A percentile compares a stretch with the other conserved stretches of the same genome.
phyloP scores from a whole-genome alignment of 37 sponge, comb jelly and placozoan species.

The Bolinopsis microptera region DNA sequence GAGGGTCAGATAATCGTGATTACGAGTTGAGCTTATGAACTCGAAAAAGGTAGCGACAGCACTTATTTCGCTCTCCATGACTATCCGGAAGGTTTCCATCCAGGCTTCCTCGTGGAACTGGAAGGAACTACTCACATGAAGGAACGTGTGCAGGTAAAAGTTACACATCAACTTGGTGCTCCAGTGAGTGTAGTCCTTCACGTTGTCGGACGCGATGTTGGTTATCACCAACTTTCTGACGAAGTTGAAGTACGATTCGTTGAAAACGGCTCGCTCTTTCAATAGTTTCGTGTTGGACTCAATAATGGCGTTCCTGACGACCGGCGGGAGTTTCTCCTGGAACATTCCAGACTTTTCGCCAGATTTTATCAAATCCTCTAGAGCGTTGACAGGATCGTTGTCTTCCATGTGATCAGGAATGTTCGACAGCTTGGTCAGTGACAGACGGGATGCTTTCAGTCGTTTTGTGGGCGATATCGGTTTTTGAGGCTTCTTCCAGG shows the following conservation, averaged over 20 bases:
- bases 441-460: conserved; percentile 44
- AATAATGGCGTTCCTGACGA: conserved; percentile 74
- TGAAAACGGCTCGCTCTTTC: conserved; percentile 83
- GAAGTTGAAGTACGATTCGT: conserved; percentile 80
- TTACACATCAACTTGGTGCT: conserved; percentile 58
- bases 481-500: conserved; percentile 28
- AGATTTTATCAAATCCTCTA: conserved; percentile 79
- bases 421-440: conserved; percentile 13
- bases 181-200: conserved; percentile 18
- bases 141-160: conserved; percentile 59
- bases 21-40: conserved; percentile 62
- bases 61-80: neutral
- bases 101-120: conserved; percentile 47
- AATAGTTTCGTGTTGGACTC: conserved; percentile 89
- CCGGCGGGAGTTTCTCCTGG: conserved; percentile 74
- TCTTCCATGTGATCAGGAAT: conserved; percentile 52
- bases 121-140: conserved; percentile 11
- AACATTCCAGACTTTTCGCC: conserved; percentile 80
- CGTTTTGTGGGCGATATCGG: conserved; percentile 68
- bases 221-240: conserved; percentile 68
- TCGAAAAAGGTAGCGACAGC: conserved; percentile 47
- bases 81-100: conserved; percentile 2
- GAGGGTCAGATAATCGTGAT: conserved; percentile 14
- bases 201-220: conserved; percentile 66
- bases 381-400: conserved; percentile 36